Base-by-base conservation (phyloP, 2,888 invertebrate species). In the Leptopilina syphax region DNA sequence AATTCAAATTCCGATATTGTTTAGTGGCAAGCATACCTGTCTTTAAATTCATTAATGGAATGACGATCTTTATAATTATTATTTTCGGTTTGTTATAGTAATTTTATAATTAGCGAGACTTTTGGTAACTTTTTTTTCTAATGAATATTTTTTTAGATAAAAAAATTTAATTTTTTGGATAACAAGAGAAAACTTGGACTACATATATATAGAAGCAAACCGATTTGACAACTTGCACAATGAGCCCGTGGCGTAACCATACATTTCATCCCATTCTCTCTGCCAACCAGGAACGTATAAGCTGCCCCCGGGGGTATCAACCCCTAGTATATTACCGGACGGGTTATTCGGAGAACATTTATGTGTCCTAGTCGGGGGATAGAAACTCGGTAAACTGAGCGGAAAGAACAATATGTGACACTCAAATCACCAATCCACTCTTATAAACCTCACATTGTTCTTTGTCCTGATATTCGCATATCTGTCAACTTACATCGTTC, bases 221-320 rank as follows among this genome's bases (percentile, higher is more conserved):
- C 82, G 83, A 84, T 85, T 85, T 83, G 79, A 84, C 83, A 84
- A 82, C 83, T 84, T 82, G 82, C 80, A 79, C 83, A 84, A 87
- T 82, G 83, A 83, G 80, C 79, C 81, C 78, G 73, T 80, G 78
- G 79, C 76, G 79, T 79, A 82, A 77, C 81, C 80, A 79, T 85
- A 84, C 81, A 83, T 85, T 83, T 83, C 84, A 82, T 83, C 78
- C 81, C 81, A 63, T 63, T 66, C 68, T 78, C 82, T 81, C 83
- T 80, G 77, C 24, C 82, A 79, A 81, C 73, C 81, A 80, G 80
- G 79, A 81, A 81, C 79, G 79, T 63, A 81, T 78, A 80, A 83
- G 77, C 66, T 68, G 77, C 70, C 81, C 81, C 78, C 73, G 54
- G 77, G 80, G 79, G 67, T 80, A 81, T 81, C 82, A 81, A 80